These are phyloP conservation scores for Scaptomyza caliginosa DNA, from an alignment of 2,888 invertebrate genomes.

Conservation along the genomic window DNA sequence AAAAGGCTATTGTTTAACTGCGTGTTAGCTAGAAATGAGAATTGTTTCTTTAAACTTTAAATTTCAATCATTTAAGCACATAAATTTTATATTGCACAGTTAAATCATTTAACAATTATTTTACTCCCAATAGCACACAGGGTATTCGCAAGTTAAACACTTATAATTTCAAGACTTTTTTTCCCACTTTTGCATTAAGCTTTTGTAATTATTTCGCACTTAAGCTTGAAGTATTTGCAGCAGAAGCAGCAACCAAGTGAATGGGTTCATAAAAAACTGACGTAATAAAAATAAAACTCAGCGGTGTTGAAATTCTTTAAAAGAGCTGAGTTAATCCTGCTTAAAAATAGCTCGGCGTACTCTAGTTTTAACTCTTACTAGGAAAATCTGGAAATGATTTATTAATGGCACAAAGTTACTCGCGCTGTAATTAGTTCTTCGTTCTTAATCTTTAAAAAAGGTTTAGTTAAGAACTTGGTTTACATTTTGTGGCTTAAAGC, in stretches of 20 bases:
- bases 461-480: not conserved
- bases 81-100: too few species aligned
- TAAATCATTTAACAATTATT: not conserved
- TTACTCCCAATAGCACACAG: not conserved
- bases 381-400: not conserved
- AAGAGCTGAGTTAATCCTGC: slow-evolving; percentile 1
- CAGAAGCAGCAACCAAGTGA: not conserved
- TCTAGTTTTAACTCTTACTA: not conserved
- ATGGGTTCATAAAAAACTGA: slow-evolving; percentile 36
- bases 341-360: slow-evolving; percentile 6
- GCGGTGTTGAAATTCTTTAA: slow-evolving; percentile 8
- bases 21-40: not conserved
- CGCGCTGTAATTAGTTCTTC: not conserved
- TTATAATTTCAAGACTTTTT: not conserved
- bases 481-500: not conserved
- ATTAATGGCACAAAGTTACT: not conserved
- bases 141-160: not conserved
- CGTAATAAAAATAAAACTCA: slow-evolving; percentile 18
- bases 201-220: slow-evolving; percentile 69
- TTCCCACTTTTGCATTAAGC: slow-evolving; percentile 3
- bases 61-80: too few species aligned
- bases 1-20: not conserved
- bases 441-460: not conserved
- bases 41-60: not conserved
- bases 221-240: slow-evolving; percentile 53